These are phyloP conservation scores for Hydraecia micacea DNA, from an alignment of 2,888 invertebrate species.

Conservation along the genomic window DNA sequence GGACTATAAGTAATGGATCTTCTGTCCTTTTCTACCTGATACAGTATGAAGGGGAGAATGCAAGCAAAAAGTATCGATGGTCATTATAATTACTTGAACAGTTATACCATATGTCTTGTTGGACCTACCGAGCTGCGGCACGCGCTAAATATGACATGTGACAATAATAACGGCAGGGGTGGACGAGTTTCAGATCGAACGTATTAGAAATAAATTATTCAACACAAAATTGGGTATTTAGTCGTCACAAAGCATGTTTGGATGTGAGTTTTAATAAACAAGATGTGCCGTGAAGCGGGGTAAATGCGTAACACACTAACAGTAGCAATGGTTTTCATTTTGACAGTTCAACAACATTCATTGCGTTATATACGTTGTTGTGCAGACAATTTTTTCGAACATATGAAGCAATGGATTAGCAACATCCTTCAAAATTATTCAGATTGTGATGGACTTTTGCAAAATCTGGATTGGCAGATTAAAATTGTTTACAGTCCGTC, in stretches of 20 bases:
- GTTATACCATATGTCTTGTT: constrained; percentile 56
- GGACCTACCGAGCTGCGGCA: constrained; percentile 12
- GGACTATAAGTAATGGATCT: neutral
- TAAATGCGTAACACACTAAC: neutral
- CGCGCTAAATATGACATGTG: constrained; percentile 52
- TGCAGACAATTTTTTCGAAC: too few species aligned
- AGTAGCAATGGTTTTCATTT: neutral
- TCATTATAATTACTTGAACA: constrained; percentile 59
- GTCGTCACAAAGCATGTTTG: neutral
- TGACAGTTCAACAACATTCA: neutral
- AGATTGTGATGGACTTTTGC: too few species aligned
- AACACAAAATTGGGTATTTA: constrained; percentile 6
- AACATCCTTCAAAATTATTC: too few species aligned
- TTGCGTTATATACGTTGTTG: neutral
- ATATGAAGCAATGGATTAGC: too few species aligned
- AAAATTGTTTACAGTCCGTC: too few species aligned
- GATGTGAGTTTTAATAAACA: too few species aligned
- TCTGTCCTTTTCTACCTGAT: constrained; percentile 16
- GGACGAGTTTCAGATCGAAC: neutral
- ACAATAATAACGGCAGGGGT: constrained; percentile 24
- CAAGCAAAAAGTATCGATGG: constrained; percentile 59
- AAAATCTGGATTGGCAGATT: neutral
- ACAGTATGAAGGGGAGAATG: constrained; percentile 47
- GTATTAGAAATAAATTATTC: constrained; percentile 34
- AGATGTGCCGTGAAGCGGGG: neutral